Evolutionary conservation across 2,888 invertebrate species (phyloP), one percentile per base, ranked within the genome.

Genomic region (Morpho helenor): DNA sequence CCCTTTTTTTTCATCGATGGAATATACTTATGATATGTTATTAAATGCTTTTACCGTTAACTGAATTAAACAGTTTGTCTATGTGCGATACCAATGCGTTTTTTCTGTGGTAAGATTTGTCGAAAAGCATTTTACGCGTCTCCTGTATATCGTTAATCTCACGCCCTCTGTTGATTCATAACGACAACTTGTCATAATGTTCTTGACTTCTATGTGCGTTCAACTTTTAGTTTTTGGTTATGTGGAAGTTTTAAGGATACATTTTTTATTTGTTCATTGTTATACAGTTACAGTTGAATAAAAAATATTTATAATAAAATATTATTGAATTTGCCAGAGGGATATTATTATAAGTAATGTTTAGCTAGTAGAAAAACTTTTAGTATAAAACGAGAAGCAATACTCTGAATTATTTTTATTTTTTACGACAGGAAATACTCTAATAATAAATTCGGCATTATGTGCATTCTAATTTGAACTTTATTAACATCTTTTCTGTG

Each of bases 311-410:
- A 60, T 60, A 62, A 61, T 63, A 56, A 61, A 56, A 63, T 74
- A 75, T 74, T 78, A 72, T 72, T 68, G 78, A 71, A 62, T 73
- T 77, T 74, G 88, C 87, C 89, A 89, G 89, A 89, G 89, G 88
- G 88, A 88, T 88, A 84, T 83, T 77, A 70, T 71, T 61, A 65
- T 72, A 72, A 77, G 70, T 82, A 80, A 78, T 75, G 81, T 80
- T 80, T 87, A 88, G 87, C 81, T 88, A 88, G 82, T 84, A 77
- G 80, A 86, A 87, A 87, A 86, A 55, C 84, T 75, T 84, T 80
- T 87, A 88, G 87, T 85, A 84, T 88, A 88, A 88, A 63, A 87
- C 77, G 84, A 87, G 80, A 90, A 89, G 89, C 89, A 90, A 90
- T 90, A 90, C 87, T 90, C 89, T 83, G 80, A 82, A 82, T 84